Evolutionary conservation across 2,113 vertebrate genomes (phyloP).

Genomic region (Ailuropoda melanoleuca): DNA sequence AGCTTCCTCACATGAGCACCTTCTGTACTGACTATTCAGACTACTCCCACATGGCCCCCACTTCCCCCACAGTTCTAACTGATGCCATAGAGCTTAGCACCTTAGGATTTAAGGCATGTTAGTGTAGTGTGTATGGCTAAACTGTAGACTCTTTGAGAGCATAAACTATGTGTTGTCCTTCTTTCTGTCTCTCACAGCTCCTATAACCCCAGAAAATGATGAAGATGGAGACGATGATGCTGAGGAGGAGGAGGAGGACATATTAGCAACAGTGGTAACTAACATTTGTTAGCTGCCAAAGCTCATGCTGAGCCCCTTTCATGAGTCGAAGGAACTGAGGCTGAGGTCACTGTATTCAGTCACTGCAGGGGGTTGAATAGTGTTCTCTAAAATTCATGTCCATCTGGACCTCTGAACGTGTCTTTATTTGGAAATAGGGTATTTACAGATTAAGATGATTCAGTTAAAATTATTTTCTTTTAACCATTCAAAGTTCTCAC

Average conservation of each 20-base stretch:
- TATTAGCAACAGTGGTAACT: neutral
- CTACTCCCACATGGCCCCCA: neutral
- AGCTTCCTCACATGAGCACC: fast-evolving
- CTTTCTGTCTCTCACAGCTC: neutral
- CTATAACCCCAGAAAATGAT: neutral
- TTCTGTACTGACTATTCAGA: neutral
- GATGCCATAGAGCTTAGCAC: neutral
- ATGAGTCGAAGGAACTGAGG: neutral
- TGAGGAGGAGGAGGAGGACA: neutral
- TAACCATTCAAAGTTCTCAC: neutral
- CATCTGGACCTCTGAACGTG: neutral
- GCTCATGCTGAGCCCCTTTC: neutral
- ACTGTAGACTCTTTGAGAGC: neutral
- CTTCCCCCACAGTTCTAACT: too few species aligned
- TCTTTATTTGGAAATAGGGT: neutral
- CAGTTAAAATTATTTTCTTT: neutral
- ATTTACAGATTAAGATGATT: neutral
- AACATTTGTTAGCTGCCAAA: neutral
- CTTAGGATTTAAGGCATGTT: neutral
- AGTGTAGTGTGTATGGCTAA: neutral
- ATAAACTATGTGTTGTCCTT: neutral
- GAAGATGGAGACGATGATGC: neutral
- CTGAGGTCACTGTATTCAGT: neutral
- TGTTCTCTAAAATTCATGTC: neutral
- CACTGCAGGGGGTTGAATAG: neutral